phyloP scores from a whole-genome alignment of 2,888 invertebrate genomes.

The Drosophila nigricruria region DNA sequence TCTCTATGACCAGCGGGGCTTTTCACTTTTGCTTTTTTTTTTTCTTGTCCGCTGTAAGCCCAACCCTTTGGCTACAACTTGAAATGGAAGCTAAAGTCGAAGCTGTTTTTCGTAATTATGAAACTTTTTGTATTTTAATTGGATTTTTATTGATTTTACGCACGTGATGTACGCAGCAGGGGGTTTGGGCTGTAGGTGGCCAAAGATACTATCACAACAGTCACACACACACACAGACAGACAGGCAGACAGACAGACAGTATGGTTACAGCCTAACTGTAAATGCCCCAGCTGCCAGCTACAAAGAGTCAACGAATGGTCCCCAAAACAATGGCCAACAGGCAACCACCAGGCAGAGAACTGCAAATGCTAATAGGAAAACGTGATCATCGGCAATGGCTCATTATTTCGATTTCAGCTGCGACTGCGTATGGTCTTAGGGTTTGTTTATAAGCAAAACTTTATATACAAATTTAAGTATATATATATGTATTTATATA shows the following conservation, averaged over 20 bases:
- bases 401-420: conserved; percentile 66
- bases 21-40: conserved; percentile 53
- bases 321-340: conserved; percentile 58
- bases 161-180: conserved; percentile 63
- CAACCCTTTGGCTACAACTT: conserved; percentile 6
- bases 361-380: conserved; percentile 72
- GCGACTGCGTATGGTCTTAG: conserved; percentile 47
- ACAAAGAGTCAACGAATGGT: conserved; percentile 22
- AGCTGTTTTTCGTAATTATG: conserved; percentile 65
- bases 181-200: background rate
- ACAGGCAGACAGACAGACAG: background rate
- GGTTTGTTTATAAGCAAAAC: conserved; percentile 16
- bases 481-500: conserved; percentile 12
- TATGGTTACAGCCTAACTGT: conserved; percentile 53
- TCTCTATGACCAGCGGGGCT: conserved; percentile 55
- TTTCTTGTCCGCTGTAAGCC: background rate
- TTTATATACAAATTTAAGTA: conserved; percentile 11
- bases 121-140: conserved; percentile 77
- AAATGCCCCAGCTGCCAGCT: conserved; percentile 36
- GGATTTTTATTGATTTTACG: conserved; percentile 78
- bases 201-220: conserved; percentile 26
- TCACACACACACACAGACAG: background rate
- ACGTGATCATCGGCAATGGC: conserved; percentile 70
- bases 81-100: conserved; percentile 12
- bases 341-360: conserved; percentile 24